These are phyloP conservation scores for Melanitta fusca DNA, from an alignment of 2,797 vertebrate genomes.

Conservation along the genomic window DNA sequence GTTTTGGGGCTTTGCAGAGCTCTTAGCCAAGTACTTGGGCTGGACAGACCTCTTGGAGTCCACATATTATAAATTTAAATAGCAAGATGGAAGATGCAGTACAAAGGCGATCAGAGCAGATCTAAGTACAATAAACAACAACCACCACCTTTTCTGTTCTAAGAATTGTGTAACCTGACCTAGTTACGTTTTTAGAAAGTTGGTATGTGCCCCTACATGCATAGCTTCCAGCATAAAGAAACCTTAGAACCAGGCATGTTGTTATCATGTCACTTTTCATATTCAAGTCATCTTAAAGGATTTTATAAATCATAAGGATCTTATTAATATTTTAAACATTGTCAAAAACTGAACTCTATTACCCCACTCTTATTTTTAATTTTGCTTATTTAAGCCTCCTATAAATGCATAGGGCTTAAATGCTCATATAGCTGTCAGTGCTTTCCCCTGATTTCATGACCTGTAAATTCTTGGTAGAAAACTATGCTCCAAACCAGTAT, in stretches of 20 bases:
- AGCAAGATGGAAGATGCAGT: background rate
- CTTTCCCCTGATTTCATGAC: constrained; percentile 18
- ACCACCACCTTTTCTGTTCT: background rate
- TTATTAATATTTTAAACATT: constrained; percentile 9
- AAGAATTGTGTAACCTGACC: constrained; percentile 5
- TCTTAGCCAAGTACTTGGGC: background rate
- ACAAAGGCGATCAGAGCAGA: background rate
- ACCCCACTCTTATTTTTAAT: background rate
- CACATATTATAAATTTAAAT: background rate
- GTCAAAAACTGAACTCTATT: background rate
- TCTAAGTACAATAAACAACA: background rate
- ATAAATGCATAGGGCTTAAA: background rate
- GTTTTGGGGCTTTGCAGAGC: background rate
- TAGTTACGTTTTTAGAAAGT: constrained; percentile 1
- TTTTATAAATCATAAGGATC: constrained; percentile 17
- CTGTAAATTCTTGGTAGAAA: constrained; percentile 16
- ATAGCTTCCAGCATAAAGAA: constrained; percentile 39
- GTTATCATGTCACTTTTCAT: constrained; percentile 38
- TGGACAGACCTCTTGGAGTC: background rate
- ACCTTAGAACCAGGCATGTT: background rate
- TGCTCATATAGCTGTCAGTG: constrained; percentile 51
- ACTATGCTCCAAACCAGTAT: background rate
- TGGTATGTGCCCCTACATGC: background rate
- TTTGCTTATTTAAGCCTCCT: constrained; percentile 39
- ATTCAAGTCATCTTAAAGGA: background rate